Conservation (phyloP, 2,888 invertebrate genomes). For the Agonopterix alstromeriana region DNA sequence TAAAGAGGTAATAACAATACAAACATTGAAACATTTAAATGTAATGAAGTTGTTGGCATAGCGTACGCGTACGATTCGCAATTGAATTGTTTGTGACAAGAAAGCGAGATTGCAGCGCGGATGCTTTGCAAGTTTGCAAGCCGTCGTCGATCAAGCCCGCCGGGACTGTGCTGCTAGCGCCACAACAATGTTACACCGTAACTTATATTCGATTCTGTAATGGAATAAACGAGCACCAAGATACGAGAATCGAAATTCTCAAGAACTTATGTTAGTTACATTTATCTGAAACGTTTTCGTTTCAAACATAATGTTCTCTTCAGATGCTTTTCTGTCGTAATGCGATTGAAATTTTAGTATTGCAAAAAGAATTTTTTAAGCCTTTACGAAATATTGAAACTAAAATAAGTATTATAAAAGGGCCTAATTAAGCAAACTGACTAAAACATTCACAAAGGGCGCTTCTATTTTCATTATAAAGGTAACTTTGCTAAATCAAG, state of each 20-base stretch:
- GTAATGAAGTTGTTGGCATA: neutral
- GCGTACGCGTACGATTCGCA: slow-evolving; percentile 11
- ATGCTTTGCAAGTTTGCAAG: slow-evolving; percentile 22
- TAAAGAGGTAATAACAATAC: neutral
- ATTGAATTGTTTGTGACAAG: slow-evolving; percentile 36
- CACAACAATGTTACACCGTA: slow-evolving; percentile 29
- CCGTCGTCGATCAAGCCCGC: slow-evolving; percentile 1
- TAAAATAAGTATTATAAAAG: too few relatives aligned
- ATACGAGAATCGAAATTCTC: slow-evolving; percentile 14
- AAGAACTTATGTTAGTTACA: slow-evolving; percentile 3
- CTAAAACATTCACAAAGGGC: too few relatives aligned
- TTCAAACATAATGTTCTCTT: neutral
- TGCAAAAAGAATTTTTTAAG: too few relatives aligned
- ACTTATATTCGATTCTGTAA: slow-evolving; percentile 48
- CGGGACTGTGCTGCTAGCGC: slow-evolving; percentile 13
- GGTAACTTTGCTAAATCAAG: slow-evolving; percentile 2
- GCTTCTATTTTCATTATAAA: too few relatives aligned
- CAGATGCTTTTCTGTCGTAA: too few relatives aligned
- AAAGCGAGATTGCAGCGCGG: slow-evolving; percentile 29
- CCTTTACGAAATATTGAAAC: too few relatives aligned
- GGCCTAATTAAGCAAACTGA: too few relatives aligned
- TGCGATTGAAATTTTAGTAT: too few relatives aligned
- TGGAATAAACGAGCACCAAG: slow-evolving; percentile 28
- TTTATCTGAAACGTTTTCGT: slow-evolving; percentile 2
- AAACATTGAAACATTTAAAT: neutral